Evolutionary conservation across 2,797 vertebrate genomes (phyloP).

Genomic region (Xenentodon cancila): DNA sequence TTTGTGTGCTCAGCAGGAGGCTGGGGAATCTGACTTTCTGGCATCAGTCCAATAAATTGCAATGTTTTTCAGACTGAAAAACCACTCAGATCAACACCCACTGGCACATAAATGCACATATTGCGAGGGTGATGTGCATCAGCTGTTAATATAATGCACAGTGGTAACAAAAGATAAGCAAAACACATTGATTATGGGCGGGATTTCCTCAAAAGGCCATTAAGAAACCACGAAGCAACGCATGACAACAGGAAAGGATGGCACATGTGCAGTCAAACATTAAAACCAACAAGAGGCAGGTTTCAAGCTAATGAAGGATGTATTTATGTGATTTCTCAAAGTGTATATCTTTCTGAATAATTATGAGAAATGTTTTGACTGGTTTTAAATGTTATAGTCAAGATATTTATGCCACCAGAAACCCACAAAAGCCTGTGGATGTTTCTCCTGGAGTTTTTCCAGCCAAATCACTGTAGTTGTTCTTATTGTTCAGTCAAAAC

Average conservation of each 20-base stretch:
- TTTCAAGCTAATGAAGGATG: not conserved
- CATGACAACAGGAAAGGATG: not conserved
- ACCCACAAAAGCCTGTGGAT: conserved; percentile 2
- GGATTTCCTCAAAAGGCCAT: conserved; percentile 13
- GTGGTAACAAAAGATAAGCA: conserved; percentile 17
- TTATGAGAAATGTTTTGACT: not conserved
- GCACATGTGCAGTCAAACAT: not conserved
- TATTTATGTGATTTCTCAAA: not conserved
- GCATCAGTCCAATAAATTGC: conserved; percentile 57
- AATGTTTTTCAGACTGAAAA: conserved; percentile 51
- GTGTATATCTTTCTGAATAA: conserved; percentile 4
- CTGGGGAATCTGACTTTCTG: conserved; percentile 59
- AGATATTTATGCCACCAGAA: conserved; percentile 6
- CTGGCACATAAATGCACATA: conserved; percentile 39
- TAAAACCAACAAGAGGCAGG: not conserved
- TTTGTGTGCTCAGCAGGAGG: conserved; percentile 34
- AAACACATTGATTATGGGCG: not conserved
- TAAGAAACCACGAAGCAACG: not conserved
- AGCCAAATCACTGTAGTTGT: conserved; percentile 6
- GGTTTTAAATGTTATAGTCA: not conserved
- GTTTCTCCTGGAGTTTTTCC: not conserved
- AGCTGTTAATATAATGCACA: conserved; percentile 24
- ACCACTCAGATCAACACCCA: conserved; percentile 23
- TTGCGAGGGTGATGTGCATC: conserved; percentile 22
- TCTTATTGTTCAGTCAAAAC: conserved; percentile 8